phyloP scores from a whole-genome alignment of 1,140 invertebrate species.

The Phenacoccus solenopsis region DNA sequence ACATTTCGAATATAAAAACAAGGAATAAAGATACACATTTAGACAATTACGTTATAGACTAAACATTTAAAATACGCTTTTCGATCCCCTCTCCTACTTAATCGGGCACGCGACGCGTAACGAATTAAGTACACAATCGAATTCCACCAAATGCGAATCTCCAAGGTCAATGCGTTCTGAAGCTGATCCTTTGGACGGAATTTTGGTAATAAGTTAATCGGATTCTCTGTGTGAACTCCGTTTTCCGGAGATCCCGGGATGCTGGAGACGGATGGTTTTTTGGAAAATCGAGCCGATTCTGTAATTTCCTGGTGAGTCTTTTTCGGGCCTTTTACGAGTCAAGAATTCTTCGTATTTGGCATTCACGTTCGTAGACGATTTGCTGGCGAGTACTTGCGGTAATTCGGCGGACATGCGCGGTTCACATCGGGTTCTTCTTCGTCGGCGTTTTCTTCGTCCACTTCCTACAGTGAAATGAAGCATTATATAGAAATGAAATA shows the following conservation, averaged over 20 bases:
- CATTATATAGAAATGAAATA: neutral
- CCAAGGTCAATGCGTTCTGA: too few relatives aligned
- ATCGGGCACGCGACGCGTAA: too few relatives aligned
- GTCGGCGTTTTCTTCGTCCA: neutral
- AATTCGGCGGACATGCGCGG: slow-evolving; percentile 3
- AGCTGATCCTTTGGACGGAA: too few relatives aligned
- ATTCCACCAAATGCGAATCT: too few relatives aligned
- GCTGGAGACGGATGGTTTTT: neutral
- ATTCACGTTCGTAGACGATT: neutral
- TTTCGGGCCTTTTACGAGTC: neutral
- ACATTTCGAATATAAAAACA: too few relatives aligned
- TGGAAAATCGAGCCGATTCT: neutral
- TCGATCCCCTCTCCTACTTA: too few relatives aligned
- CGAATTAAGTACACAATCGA: too few relatives aligned
- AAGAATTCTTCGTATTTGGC: slow-evolving; percentile 9
- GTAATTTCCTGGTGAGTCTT: neutral
- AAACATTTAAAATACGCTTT: too few relatives aligned
- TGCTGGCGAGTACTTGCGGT: neutral
- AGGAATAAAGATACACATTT: too few relatives aligned
- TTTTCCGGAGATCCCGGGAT: neutral
- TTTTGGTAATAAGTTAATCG: neutral
- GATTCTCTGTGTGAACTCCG: neutral
- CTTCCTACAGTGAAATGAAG: neutral
- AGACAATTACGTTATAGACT: too few relatives aligned
- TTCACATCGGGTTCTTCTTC: neutral